Conservation (phyloP, 1,140 invertebrate genomes). For the Sminthurinus signatus region DNA sequence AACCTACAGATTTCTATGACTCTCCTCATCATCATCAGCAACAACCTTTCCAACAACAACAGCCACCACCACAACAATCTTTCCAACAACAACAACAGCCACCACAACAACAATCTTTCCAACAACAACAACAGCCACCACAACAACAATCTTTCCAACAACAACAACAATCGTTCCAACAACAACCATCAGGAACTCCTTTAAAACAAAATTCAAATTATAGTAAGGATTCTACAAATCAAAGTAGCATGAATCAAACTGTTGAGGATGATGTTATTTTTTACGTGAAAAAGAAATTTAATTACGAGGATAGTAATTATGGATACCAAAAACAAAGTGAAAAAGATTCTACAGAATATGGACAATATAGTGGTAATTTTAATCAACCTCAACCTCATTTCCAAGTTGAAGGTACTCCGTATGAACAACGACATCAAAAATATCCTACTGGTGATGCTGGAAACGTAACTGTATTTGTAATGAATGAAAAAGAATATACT, state of each 20-base stretch:
- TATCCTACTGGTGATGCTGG: background rate
- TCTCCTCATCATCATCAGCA: slow-evolving; percentile 10
- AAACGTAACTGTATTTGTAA: slow-evolving; percentile 38
- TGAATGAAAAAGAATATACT: slow-evolving; percentile 28
- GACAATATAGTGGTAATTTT: slow-evolving; percentile 32
- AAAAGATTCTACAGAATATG: background rate
- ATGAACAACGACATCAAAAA: slow-evolving; percentile 3
- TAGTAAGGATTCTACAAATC: slow-evolving; percentile 6
- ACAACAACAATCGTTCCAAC: slow-evolving; percentile 6
- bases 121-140: slow-evolving; percentile 14
- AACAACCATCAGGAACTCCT: background rate
- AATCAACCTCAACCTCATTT: slow-evolving; percentile 19
- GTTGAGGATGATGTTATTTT: slow-evolving; percentile 28
- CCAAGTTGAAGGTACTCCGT: background rate
- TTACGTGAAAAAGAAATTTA: slow-evolving; percentile 35
- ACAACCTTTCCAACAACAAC: slow-evolving; percentile 18
- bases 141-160: slow-evolving; percentile 8
- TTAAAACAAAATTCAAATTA: slow-evolving; percentile 18
- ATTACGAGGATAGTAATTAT: slow-evolving; percentile 16
- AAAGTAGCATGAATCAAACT: background rate
- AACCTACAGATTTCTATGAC: slow-evolving; percentile 25
- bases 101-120: slow-evolving; percentile 1
- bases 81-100: slow-evolving; percentile 15
- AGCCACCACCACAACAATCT: background rate
- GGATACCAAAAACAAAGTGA: slow-evolving; percentile 12